Base-by-base conservation (phyloP, 2,888 invertebrate species). In the Erebia palarica region DNA sequence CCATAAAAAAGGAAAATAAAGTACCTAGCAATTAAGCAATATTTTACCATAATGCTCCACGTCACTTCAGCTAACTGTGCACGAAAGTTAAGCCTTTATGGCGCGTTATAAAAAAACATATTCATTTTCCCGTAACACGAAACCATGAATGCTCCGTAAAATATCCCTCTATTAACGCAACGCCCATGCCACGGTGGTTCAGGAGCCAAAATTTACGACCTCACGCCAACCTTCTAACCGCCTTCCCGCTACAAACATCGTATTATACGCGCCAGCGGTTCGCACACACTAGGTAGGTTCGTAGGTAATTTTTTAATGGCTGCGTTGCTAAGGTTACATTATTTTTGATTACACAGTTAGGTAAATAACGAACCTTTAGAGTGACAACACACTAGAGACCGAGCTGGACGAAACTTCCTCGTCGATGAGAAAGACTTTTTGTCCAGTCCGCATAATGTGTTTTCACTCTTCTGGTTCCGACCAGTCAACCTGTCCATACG, bases 141-240 rank as follows among this genome's bases (percentile, higher is more conserved):
- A 69, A 68, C 61, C 57, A 68, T 72, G 69, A 70, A 72, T 68
- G 61, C 73, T 66, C 64, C 59, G 74, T 75, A 73, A 65, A 72
- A 73, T 73, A 71, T 67, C 67, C 73, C 67, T 71, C 73, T 73
- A 73, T 75, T 73, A 75, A 75, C 73, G 71, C 75, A 73, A 70
- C 67, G 73, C 69, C 73, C 73, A 65, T 55, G 67, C 75, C 64
- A 69, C 64, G 60, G 67, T 65, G 64, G 75, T 71, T 71, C 69
- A 65, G 67, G 69, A 69, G 71, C 65, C 69, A 61, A 73, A 74
- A 75, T 75, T 75, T 75, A 75, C 73, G 75, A 75, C 36, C 71
- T 71, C 61, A 68, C 71, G 65, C 72, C 74, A 65, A 73, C 71
- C 73, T 73, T 65, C 68, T 69, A 69, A 64, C 67, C 61, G 16